Conservation (phyloP, 2,113 vertebrate species). For the Peromyscus leucopus region DNA sequence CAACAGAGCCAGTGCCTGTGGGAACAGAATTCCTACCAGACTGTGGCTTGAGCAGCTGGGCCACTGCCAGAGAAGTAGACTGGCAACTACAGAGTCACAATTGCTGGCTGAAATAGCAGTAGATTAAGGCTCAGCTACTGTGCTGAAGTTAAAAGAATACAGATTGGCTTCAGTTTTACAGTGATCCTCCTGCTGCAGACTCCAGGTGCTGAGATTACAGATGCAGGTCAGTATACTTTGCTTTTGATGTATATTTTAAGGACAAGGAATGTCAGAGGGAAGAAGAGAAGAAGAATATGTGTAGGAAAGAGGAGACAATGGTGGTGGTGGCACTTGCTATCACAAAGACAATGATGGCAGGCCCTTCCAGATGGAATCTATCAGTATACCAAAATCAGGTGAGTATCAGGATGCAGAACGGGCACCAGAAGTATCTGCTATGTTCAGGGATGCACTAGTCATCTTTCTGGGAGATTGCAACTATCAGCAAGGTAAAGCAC, state of each 20-base stretch:
- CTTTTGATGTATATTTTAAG: not conserved
- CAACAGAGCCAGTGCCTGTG: no score
- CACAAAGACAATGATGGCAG: not conserved
- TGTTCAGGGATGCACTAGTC: not conserved
- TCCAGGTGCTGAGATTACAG: not conserved
- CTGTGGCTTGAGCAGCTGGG: no score
- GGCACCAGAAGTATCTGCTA: not conserved
- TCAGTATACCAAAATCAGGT: not conserved
- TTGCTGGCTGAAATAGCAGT: no score
- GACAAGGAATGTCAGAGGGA: not conserved
- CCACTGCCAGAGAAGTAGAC: no score
- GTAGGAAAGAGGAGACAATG: not conserved
- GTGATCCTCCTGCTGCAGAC: not conserved
- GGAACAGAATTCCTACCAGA: no score
- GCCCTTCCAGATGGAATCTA: not conserved
- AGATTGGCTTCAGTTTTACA: not conserved
- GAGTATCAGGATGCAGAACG: not conserved
- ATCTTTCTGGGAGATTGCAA: not conserved
- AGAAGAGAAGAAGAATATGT: not conserved
- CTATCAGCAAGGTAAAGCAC: not conserved
- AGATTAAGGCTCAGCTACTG: no score
- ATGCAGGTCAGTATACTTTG: not conserved
- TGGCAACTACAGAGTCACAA: no score
- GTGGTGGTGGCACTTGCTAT: not conserved
- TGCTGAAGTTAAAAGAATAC: no score